Base-by-base conservation (phyloP, 2,797 vertebrate species). In the Rhodeus uyekii region DNA sequence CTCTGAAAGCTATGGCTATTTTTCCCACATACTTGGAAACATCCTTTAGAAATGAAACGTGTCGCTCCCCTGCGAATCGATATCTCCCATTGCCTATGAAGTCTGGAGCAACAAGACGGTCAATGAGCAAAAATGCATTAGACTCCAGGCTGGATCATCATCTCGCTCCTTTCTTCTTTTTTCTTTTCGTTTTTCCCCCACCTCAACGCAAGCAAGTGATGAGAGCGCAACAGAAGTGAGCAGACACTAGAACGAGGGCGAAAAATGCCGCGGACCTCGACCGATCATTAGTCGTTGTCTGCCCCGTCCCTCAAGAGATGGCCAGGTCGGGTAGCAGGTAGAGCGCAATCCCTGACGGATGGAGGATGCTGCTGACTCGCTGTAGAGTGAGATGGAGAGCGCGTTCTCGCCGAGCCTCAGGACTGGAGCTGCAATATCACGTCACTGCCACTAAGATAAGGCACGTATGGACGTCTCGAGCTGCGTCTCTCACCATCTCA, bases 1-100 rank as follows among this genome's bases (percentile, higher is more conserved):
- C 96, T 96, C 96, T 96, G 96, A 96, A 96, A 96, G 95, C 96
- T 96, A 96, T 95, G 97, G 96, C 96, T 98, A 95, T 96, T 96
- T 96, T 95, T 93, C 96, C 96, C 97, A 94, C 96, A 95, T 96
- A 95, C 95, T 96, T 96, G 95, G 94, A 95, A 95, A 93, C 95
- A 95, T 95, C 93, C 93, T 95, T 94, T 92, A 95, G 92, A 91
- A 93, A 93, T 90, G 88, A 92, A 93, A 90, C 90, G 91, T 91
- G 92, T 91, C 92, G 93, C 95, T 95, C 94, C 95, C 94, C 93
- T 92, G 90, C 92, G 94, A 95, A 92, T 94, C 95, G 89, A 94
- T 94, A 94, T 92, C 95, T 97, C 95, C 97, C 98, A 98, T 98
- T 94, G 95, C 96, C 90, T 89, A 91, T 91, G 86, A 92, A 93